Evolutionary conservation across 2,797 vertebrate genomes (phyloP).

Genomic region (Halcyon chelicuti): DNA sequence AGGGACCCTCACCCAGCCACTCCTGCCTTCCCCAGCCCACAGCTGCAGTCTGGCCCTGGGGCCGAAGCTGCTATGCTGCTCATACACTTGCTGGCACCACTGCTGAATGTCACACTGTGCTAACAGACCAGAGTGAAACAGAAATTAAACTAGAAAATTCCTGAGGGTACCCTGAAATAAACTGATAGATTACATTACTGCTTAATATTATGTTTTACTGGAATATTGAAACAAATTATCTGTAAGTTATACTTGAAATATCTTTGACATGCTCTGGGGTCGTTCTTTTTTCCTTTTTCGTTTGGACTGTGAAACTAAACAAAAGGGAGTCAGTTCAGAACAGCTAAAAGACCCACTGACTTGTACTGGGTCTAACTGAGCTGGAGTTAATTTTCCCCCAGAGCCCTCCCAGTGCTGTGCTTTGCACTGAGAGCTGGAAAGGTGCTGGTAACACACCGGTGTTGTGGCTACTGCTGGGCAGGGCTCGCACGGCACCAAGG

Average conservation of each 20-base stretch:
- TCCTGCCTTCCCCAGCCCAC: background rate
- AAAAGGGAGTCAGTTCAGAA: background rate
- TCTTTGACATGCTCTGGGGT: background rate
- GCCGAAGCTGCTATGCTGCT: background rate
- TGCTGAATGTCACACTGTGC: background rate
- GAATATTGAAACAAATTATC: background rate
- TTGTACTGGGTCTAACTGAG: no score
- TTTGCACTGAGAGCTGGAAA: no score
- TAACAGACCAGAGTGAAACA: background rate
- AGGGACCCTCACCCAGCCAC: background rate
- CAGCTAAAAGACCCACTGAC: background rate
- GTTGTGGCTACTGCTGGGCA: no score
- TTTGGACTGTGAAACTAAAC: background rate
- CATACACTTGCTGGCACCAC: background rate
- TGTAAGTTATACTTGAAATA: background rate
- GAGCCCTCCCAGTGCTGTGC: no score
- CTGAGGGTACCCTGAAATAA: background rate
- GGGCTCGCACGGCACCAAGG: no score
- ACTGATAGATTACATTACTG: background rate
- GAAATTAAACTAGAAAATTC: background rate
- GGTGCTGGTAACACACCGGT: no score
- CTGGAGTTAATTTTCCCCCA: no score
- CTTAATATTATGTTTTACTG: background rate
- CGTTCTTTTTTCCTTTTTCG: background rate
- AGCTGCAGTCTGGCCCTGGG: fast-evolving